Conservation (phyloP, 2,797 vertebrate species). For the Acrossocheilus wenchowensis region DNA sequence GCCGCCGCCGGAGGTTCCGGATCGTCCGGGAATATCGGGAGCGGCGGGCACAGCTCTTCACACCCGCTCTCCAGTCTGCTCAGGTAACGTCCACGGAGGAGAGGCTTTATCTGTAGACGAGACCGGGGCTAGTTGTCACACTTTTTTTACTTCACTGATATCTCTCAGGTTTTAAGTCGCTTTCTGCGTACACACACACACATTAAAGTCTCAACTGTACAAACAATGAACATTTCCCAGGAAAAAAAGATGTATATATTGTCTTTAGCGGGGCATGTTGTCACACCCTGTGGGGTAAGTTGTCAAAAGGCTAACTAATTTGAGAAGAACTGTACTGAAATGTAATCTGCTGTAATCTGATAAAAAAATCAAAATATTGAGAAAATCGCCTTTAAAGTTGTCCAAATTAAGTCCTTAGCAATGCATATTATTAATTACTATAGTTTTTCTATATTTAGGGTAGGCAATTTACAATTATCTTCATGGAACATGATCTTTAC, state of each 20-base stretch:
- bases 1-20: slow-evolving; percentile 76
- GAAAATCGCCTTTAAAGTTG: too few species aligned
- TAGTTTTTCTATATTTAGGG: neutral
- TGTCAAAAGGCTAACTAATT: neutral
- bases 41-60: slow-evolving; percentile 81
- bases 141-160: neutral
- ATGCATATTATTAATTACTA: neutral
- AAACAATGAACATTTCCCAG: neutral
- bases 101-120: neutral
- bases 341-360: too few species aligned
- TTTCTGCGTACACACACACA: neutral
- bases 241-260: too few species aligned
- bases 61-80: slow-evolving; percentile 93
- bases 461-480: neutral
- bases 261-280: neutral
- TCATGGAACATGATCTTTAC: neutral
- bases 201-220: neutral
- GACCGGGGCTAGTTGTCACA: slow-evolving; percentile 12
- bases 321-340: neutral
- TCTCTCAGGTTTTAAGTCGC: too few species aligned
- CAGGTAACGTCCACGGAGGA: slow-evolving; percentile 76
- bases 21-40: slow-evolving; percentile 73
- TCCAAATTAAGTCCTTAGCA: too few species aligned
- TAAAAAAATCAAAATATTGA: too few species aligned
- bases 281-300: neutral